Percentiles rank a stretch among this genome's conserved stretches.
These are phyloP conservation scores for Tokudaia muenninki DNA, from an alignment of 2,797 vertebrate genomes.

Conservation along the genomic window DNA sequence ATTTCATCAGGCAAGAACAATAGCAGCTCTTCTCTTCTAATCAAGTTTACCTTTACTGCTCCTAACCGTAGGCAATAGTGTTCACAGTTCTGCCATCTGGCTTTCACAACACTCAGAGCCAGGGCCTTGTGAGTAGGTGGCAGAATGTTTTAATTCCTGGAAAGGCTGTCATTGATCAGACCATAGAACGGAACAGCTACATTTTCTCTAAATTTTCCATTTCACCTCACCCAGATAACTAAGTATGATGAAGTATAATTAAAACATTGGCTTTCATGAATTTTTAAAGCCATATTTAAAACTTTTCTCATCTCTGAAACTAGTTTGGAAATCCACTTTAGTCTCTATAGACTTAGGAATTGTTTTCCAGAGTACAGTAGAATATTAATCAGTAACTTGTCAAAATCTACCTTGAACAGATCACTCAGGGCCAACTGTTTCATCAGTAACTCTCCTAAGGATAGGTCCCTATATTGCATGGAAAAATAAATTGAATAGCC, in stretches of 20 bases:
- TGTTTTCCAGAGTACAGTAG: not conserved
- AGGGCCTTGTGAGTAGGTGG: not conserved
- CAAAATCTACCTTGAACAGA: not conserved
- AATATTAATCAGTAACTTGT: not conserved
- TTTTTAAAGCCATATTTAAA: slow-evolving; percentile 52
- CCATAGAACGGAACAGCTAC: slow-evolving; percentile 34
- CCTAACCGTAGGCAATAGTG: slow-evolving; percentile 25
- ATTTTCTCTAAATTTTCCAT: slow-evolving; percentile 27
- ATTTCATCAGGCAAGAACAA: slow-evolving; percentile 54
- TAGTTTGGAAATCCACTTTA: not conserved
- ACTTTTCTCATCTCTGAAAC: not conserved
- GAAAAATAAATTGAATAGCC: not conserved
- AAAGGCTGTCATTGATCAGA: slow-evolving; percentile 48
- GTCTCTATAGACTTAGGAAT: not conserved
- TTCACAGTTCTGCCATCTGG: slow-evolving; percentile 29
- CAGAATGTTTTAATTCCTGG: slow-evolving; percentile 11
- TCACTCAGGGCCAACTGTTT: not conserved
- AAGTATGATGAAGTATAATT: slow-evolving; percentile 37
- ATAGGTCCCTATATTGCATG: not conserved
- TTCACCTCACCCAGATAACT: slow-evolving; percentile 30
- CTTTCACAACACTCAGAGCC: slow-evolving; percentile 51
- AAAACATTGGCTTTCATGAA: slow-evolving; percentile 51
- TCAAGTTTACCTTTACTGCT: slow-evolving; percentile 49
- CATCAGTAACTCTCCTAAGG: not conserved
- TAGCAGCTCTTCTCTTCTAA: not conserved